Conservation (phyloP, 2,888 invertebrate species). For the Pterostichus niger region DNA sequence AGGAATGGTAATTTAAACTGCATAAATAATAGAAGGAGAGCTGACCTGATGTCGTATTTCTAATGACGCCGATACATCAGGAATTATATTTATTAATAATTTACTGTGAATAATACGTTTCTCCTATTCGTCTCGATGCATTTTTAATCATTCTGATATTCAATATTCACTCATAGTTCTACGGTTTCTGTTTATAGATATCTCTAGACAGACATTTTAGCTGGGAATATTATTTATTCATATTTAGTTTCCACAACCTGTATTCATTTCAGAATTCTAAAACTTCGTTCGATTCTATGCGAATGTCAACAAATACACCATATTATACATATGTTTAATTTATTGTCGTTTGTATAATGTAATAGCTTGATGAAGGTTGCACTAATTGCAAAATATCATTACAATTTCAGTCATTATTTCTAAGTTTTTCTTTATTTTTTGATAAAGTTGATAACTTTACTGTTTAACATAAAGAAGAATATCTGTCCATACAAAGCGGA, state of each 20-base stretch:
- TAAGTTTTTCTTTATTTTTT: too few species aligned
- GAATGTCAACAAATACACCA: too few species aligned
- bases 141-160: conserved; percentile 34
- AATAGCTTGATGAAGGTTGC: too few species aligned
- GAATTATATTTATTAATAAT: conserved; percentile 37
- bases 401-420: too few species aligned
- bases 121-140: conserved; percentile 14
- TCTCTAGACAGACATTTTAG: background rate
- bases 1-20: conserved; percentile 46
- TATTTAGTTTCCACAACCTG: conserved; percentile 27
- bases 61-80: background rate
- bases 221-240: conserved; percentile 1
- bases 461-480: too few species aligned
- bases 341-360: too few species aligned
- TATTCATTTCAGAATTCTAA: conserved; percentile 27
- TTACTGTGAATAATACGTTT: conserved; percentile 5
- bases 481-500: too few species aligned
- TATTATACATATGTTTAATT: too few species aligned
- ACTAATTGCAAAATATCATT: too few species aligned
- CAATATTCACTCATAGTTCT: background rate
- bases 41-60: conserved; percentile 41
- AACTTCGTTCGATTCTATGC: background rate
- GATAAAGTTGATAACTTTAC: too few species aligned
- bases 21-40: conserved; percentile 16
- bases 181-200: background rate